Conservation (phyloP, 1,140 invertebrate species). For the Drosophila baimaii region DNA sequence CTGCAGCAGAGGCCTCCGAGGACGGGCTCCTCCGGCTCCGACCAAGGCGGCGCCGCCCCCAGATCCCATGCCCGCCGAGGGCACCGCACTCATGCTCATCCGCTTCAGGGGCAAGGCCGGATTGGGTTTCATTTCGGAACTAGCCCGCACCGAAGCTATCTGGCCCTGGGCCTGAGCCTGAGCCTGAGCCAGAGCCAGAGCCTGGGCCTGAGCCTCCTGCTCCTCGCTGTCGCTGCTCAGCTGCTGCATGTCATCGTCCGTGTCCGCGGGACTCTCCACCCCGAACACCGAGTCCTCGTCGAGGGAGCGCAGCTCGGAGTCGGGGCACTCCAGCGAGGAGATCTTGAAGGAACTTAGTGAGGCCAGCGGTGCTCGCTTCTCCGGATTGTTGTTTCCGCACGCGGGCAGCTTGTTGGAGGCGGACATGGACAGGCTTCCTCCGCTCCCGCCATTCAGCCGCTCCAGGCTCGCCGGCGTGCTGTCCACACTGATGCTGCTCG, state of each 20-base stretch:
- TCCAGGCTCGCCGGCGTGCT: conserved; percentile 76
- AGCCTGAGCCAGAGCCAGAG: conserved; percentile 3
- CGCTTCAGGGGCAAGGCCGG: conserved; percentile 55
- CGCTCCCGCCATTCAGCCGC: conserved; percentile 60
- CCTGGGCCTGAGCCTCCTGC: conserved; percentile 39
- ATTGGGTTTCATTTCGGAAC: conserved; percentile 28
- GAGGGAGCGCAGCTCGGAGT: conserved; percentile 87
- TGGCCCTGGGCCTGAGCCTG: conserved; percentile 10
- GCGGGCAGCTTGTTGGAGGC: conserved; percentile 54
- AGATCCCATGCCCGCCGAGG: conserved; percentile 10
- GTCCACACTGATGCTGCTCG: conserved; percentile 79
- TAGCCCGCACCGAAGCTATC: conserved; percentile 8
- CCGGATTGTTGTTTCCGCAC: conserved; percentile 51
- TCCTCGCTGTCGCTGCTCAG: conserved; percentile 92
- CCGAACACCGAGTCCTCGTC: conserved; percentile 91
- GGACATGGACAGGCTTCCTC: conserved; percentile 57
- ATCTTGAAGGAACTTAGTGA: conserved; percentile 91
- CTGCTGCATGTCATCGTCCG: conserved; percentile 91
- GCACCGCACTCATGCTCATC: conserved; percentile 59
- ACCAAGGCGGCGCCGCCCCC: background rate
- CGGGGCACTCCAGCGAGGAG: conserved; percentile 88
- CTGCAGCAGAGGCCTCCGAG: conserved; percentile 67
- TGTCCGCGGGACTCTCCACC: conserved; percentile 86
- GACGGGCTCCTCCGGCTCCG: conserved; percentile 40
- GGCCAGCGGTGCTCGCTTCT: conserved; percentile 88